Evolutionary conservation across 2,888 invertebrate species (phyloP), one percentile per base, ranked within the genome.

Genomic region (Luperina testacea): DNA sequence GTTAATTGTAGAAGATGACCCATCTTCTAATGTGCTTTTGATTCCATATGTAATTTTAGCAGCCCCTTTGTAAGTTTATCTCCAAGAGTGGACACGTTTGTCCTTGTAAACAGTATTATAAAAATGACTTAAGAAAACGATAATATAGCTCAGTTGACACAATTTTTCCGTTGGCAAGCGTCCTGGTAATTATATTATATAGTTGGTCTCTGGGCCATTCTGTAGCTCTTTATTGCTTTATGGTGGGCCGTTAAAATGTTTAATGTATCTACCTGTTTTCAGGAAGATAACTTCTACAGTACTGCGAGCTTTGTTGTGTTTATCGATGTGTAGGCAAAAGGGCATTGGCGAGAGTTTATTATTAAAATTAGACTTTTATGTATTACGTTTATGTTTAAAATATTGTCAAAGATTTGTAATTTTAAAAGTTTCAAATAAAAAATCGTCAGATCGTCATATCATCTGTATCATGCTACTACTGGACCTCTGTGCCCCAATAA

Each of bases 241-340:
- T 70, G 65, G 73, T 68, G 64, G 77, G 77, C 80, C 80, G 80
- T 85, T 85, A 85, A 85, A 86, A 85, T 85, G 83, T 83, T 85
- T 80, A 80, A 85, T 85, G 86, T 83, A 85, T 80, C 76, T 84
- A 84, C 84, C 86, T 84, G 83, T 85, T 85, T 78, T 72, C 77
- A 80, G 79, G 38, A 70, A 77, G 86, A 82, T 77, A 82, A 82
- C 20, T 85, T 82, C 42, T 59, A 75, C 79, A 85, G 77, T 75
- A 75, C 76, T 72, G 51, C 11, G 11, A 51, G 68, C 42, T 78
- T 74, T 82, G 74, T 77, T 77, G 57, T 77, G 57, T 65, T 59
- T 76, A 85, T 84, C 69, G 72, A 84, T 77, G 78, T 71, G 78
- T 17, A 65, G 67, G 20, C 53, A 78, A 78, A 77, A 51, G 24